Percentiles rank a stretch among this genome's conserved stretches.
Conservation (phyloP, 2,797 vertebrate genomes). For the Enteromius fasciolatus region DNA sequence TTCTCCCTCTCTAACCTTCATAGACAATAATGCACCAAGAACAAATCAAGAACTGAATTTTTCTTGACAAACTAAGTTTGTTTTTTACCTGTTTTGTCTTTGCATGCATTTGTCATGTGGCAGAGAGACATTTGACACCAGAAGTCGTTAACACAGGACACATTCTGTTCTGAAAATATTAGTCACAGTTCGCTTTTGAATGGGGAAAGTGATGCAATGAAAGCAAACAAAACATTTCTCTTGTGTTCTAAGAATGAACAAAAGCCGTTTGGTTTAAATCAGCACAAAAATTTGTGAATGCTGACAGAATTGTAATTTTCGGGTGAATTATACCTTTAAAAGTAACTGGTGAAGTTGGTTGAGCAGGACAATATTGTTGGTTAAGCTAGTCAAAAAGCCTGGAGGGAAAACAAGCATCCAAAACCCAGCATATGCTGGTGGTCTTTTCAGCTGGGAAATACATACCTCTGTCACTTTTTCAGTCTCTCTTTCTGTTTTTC, state of each 20-base stretch:
- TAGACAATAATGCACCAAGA: background rate
- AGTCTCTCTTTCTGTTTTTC: conserved; percentile 8
- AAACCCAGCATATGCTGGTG: conserved; percentile 26
- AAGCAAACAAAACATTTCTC: background rate
- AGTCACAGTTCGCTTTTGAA: background rate
- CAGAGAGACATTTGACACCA: background rate
- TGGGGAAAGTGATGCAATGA: background rate
- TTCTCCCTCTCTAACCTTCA: conserved; percentile 31
- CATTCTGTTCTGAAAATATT: background rate
- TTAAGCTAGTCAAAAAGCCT: conserved; percentile 2
- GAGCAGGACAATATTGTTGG: background rate
- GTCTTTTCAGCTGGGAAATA: conserved; percentile 36
- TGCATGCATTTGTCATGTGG: background rate
- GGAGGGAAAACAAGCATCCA: conserved; percentile 11
- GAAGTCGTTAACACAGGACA: background rate
- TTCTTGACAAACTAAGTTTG: background rate
- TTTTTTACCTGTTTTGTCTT: background rate
- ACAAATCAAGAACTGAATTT: conserved; percentile 1
- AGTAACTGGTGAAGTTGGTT: background rate
- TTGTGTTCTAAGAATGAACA: background rate
- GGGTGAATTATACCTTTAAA: background rate
- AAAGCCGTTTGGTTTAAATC: background rate
- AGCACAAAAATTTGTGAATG: background rate
- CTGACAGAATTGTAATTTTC: background rate
- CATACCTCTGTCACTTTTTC: conserved; percentile 21